A percentile compares a stretch with the other conserved stretches of the same genome.
Conservation (phyloP, 2,888 invertebrate species). For the Sycophila texana region DNA sequence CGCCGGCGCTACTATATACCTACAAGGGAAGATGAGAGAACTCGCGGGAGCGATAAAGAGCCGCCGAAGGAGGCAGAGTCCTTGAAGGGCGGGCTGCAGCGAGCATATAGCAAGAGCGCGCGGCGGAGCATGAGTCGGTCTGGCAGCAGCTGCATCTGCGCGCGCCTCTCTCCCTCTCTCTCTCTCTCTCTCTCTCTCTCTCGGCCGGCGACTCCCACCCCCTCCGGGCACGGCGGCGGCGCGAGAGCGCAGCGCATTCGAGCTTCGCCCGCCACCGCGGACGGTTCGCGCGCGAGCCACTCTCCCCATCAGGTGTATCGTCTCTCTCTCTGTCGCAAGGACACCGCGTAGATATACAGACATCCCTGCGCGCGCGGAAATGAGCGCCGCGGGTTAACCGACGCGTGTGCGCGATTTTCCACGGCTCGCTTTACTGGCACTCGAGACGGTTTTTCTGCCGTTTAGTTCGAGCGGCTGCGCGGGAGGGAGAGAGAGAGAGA, state of each 20-base stretch:
- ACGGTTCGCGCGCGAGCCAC: neutral
- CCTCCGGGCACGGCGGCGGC: neutral
- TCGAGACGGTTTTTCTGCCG: no score
- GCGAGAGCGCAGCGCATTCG: neutral
- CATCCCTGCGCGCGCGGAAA: neutral
- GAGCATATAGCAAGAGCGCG: no score
- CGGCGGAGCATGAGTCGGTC: neutral
- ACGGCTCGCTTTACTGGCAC: no score
- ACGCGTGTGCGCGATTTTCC: no score
- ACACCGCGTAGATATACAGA: no score
- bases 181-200: neutral
- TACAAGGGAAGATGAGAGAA: neutral
- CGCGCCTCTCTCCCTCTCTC: neutral
- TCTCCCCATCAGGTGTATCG: neutral
- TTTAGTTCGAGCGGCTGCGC: neutral
- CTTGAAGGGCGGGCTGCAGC: conserved; percentile 32
- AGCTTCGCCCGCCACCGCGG: neutral
- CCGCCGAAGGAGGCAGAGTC: conserved; percentile 29
- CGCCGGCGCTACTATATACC: neutral
- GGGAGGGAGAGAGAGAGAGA: neutral
- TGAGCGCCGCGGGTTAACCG: no score
- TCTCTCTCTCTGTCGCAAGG: neutral
- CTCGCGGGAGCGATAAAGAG: neutral
- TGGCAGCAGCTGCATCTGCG: conserved; percentile 35
- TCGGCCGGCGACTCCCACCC: neutral